Percentiles rank a stretch among this genome's conserved stretches.
These are phyloP conservation scores for Passer montanus DNA, from an alignment of 2,113 vertebrate genomes.

Conservation along the genomic window DNA sequence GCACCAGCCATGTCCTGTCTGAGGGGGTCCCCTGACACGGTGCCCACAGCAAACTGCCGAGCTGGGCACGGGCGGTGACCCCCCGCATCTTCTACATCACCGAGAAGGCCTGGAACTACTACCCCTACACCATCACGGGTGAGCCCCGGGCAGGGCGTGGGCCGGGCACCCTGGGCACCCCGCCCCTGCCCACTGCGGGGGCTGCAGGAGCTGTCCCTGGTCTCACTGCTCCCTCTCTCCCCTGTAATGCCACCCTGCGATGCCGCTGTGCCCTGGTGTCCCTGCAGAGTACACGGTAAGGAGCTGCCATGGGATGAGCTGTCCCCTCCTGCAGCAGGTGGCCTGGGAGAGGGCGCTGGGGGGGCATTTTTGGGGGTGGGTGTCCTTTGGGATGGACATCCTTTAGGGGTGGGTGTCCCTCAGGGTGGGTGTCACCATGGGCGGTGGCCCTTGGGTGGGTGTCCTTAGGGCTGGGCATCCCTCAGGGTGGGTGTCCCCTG, in stretches of 20 bases:
- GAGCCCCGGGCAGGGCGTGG: not conserved
- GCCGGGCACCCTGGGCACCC: fast-evolving
- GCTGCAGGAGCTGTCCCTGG: fast-evolving
- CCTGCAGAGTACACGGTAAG: constrained; percentile 71
- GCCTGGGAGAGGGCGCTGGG: fast-evolving
- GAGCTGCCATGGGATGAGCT: not conserved
- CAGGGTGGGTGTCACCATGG: not conserved
- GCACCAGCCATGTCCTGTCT: not conserved
- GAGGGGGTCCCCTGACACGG: fast-evolving
- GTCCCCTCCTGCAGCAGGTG: not conserved
- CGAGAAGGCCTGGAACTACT: constrained; percentile 80
- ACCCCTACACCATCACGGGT: constrained; percentile 80
- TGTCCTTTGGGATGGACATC: not conserved
- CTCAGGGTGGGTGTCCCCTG: not conserved
- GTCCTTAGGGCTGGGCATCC: not conserved
- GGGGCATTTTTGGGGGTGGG: not conserved
- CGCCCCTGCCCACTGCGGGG: fast-evolving
- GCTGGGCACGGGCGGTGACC: constrained; percentile 76
- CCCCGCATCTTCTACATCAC: constrained; percentile 79
- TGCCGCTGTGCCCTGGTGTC: not conserved
- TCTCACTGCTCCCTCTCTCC: not conserved
- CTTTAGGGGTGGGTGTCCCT: not conserved
- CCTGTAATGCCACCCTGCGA: not conserved
- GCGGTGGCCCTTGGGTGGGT: not conserved
- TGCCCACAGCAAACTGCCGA: constrained; percentile 71